A percentile compares a stretch with the other conserved stretches of the same genome.
These are phyloP conservation scores for Silurus aristotelis DNA, from an alignment of 2,797 vertebrate species.

Conservation along the genomic window DNA sequence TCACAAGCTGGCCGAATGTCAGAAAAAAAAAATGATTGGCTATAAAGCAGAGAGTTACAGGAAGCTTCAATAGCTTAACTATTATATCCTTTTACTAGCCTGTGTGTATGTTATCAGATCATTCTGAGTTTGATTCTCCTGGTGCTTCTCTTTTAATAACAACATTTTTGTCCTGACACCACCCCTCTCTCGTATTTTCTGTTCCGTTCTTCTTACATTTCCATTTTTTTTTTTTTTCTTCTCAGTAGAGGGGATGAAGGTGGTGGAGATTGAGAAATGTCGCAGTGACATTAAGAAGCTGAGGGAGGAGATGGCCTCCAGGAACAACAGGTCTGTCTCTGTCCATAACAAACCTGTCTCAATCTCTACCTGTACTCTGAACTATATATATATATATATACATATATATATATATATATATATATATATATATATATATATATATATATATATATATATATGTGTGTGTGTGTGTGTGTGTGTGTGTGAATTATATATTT, in stretches of 20 bases:
- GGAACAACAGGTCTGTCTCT: conserved; percentile 73
- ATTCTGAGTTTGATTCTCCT: neutral
- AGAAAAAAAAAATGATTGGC: conserved; percentile 17
- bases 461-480: too few relatives aligned
- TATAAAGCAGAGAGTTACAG: conserved; percentile 19
- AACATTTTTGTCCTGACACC: neutral
- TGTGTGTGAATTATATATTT: too few relatives aligned
- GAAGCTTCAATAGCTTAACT: conserved; percentile 34
- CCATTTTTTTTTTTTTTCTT: neutral
- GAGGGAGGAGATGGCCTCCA: conserved; percentile 87
- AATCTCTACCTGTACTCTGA: neutral
- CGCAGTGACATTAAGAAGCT: conserved; percentile 92
- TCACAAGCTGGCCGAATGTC: conserved; percentile 10
- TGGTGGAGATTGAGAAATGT: conserved; percentile 96
- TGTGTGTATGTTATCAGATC: neutral
- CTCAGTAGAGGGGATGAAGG: conserved; percentile 92
- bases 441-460: too few relatives aligned
- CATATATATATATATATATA: too few relatives aligned
- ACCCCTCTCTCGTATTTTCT: neutral
- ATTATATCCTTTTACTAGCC: conserved; percentile 5
- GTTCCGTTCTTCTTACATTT: neutral
- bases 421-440: too few relatives aligned
- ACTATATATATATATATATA: too few relatives aligned
- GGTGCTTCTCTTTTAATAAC: neutral
- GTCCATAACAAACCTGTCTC: neutral